Base-by-base conservation (phyloP, 1,140 invertebrate genomes). In the Dryas iulia region DNA sequence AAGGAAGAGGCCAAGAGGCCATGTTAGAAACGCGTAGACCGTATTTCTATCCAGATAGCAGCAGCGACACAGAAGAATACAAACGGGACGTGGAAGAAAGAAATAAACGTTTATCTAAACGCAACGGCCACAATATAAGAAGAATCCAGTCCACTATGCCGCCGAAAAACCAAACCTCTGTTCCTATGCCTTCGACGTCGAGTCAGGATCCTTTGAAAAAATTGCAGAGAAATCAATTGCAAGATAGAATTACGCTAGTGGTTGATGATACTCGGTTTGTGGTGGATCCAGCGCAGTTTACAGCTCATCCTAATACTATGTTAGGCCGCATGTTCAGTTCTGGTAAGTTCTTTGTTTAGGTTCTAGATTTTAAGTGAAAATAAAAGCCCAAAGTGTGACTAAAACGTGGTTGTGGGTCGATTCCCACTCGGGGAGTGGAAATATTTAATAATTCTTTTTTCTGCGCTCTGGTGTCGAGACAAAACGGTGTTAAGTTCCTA, bases 251-350 rank as follows among this genome's bases (percentile, higher is more conserved):
- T 21, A 98, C 97, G 1, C 93, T 99, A 24, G 95, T 99, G 14
- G 98, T 99, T 5, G 98, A 99, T 84, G 98, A 97, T 73, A 98
- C 98, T 0, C 93, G 98, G 74, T 98, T 98, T 87, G 95, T 98
- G 5, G 95, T 99, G 1, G 98, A 99, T 91, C 97, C 97, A 3
- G 95, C 96, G 10, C 93, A 99, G 59, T 98, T 99, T 79, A 96
- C 96, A 7, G 96, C 96, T 1, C 96, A 98, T 91, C 97, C 97
- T 4, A 97, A 98, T 84, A 98, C 98, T 0, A 98, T 98, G 97
- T 78, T 98, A 4, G 98, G 98, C 23, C 95, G 98, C 79, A 99
- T 99, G 98, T 99, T 99, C 86, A 98, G 97, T 84, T 97, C 97
- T 14, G 97, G 97, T 53, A 71, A 77, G 79, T 73, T 28, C 26